phyloP scores from a whole-genome alignment of 2,113 vertebrate species.

The cattle (Bos taurus) region DNA sequence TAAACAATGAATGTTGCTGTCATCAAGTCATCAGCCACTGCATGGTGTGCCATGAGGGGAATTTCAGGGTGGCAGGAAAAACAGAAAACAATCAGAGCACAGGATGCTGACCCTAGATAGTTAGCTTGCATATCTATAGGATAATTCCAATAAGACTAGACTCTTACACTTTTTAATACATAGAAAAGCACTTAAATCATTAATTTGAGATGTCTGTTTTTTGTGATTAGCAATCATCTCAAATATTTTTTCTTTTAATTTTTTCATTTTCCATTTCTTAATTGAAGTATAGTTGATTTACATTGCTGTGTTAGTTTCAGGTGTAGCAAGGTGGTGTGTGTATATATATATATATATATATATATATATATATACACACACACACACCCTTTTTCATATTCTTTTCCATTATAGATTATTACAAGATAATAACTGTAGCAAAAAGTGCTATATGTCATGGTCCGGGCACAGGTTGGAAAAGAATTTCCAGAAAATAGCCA shows the following conservation, averaged over 20 bases:
- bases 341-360: too few species aligned
- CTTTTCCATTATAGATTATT: neutral
- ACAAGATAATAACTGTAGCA: neutral
- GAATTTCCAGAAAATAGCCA: too few species aligned
- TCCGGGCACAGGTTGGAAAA: too few species aligned
- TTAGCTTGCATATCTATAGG: neutral
- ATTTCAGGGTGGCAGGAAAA: neutral
- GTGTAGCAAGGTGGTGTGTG: neutral
- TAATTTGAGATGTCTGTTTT: neutral
- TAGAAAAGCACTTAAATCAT: neutral
- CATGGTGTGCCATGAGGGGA: neutral
- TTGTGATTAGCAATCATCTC: neutral
- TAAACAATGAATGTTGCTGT: neutral
- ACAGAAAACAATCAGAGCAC: neutral
- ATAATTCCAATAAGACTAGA: neutral
- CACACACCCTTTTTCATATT: neutral
- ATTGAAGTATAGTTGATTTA: neutral
- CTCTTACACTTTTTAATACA: neutral
- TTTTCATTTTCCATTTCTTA: neutral
- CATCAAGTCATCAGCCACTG: neutral
- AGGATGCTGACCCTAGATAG: neutral
- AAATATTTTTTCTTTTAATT: neutral
- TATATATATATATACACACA: fast-evolving
- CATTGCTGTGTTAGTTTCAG: neutral
- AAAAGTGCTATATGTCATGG: neutral